Evolutionary conservation across 2,888 invertebrate species (phyloP), one percentile per base, ranked within the genome.

Genomic region (Drosophila subquinaria): DNA sequence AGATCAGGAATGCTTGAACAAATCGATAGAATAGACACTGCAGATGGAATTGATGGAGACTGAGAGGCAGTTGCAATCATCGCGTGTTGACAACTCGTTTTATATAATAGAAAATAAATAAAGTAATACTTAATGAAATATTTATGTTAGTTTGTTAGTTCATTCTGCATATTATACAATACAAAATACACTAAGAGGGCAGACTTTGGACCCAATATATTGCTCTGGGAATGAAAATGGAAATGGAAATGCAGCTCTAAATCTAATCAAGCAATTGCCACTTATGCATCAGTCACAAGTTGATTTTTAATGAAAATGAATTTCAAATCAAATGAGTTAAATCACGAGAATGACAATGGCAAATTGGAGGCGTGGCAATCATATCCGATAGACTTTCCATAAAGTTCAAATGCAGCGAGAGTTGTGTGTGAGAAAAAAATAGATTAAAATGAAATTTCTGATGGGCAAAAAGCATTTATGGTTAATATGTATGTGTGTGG

Each of bases 371-470:
- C 43, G 53, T 43, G 53, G 35, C 53, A 17, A 45, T 53, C 62
- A 43, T 27, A 53, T 42, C 42, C 27, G 13, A 27, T 15, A 30
- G 13, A 30, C 23, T 38, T 57, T 38, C 47, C 48, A 50, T 50
- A 50, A 50, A 60, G 23, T 51, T 17, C 23, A 45, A 52, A 52
- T 42, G 40, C n/a, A 51, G 42, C 51, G 13, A 17, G 38, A 50
- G 35, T 50, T 40, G 33, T 23, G 43, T 35, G 53, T 17, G 33
- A 20, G 20, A 43, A 43, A 35, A 35, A 61, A 68, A 57, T 30
- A 23, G 59, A 35, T 62, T 67, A 17, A 64, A 73, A 67, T 77
- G 73, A 66, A 76, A 76, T 77, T 76, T 63, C 17, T 66, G 51
- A 66, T 73, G 70, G 60, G 60, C 60, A 15, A 76, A 66, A 36